Evolutionary conservation across 1,140 invertebrate species (phyloP).

Genomic region (Procambarus clarkii): DNA sequence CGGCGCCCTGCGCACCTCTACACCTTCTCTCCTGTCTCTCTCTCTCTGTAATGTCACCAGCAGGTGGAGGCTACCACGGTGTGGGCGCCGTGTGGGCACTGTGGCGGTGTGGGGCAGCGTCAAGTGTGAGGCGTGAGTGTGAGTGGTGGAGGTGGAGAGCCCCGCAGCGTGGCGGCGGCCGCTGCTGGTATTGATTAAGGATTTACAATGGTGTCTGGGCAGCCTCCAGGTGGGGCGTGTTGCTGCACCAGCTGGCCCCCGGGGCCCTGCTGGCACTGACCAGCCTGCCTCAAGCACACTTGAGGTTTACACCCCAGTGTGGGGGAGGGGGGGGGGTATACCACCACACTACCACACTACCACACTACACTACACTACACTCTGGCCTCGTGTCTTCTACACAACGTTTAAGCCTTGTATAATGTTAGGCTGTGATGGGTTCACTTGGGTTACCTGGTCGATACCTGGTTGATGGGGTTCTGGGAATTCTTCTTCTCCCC

Average conservation of each 20-base stretch:
- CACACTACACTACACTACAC: too few relatives aligned
- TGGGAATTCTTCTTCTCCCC: too few relatives aligned
- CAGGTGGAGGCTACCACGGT: neutral
- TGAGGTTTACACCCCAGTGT: neutral
- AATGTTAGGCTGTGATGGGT: too few relatives aligned
- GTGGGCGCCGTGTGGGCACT: too few relatives aligned
- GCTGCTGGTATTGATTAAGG: neutral
- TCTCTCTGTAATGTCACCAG: neutral
- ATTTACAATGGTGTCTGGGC: neutral
- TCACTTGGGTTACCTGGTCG: too few relatives aligned
- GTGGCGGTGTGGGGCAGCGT: too few relatives aligned
- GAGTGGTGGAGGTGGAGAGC: neutral
- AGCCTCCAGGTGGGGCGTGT: too few relatives aligned
- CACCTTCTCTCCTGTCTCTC: neutral
- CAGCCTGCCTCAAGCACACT: neutral
- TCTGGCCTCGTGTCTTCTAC: too few relatives aligned
- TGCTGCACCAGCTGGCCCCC: too few relatives aligned
- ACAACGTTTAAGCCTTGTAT: too few relatives aligned
- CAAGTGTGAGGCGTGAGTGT: too few relatives aligned
- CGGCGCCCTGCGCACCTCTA: neutral
- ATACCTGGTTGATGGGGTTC: too few relatives aligned
- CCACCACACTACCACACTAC: neutral
- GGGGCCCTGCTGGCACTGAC: neutral
- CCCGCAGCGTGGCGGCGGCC: neutral
- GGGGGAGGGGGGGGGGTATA: neutral